Conservation (phyloP, 2,113 vertebrate genomes). For the Orientallactaga bullata region DNA sequence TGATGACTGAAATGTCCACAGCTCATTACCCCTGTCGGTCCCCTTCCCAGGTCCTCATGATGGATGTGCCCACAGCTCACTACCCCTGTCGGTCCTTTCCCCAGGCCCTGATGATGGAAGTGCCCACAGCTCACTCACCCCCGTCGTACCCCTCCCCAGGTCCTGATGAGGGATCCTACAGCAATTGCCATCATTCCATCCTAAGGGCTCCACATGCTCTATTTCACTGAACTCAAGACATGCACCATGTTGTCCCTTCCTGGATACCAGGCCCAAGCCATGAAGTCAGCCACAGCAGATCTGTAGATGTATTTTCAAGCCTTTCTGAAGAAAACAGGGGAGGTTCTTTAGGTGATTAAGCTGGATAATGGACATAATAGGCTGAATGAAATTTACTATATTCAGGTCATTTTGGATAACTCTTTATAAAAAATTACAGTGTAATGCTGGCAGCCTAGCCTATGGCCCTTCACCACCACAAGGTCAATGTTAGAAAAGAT, state of each 20-base stretch:
- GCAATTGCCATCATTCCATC: no score
- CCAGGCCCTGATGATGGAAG: no score
- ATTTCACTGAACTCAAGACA: no score
- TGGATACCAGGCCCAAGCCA: background rate
- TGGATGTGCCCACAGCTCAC: background rate
- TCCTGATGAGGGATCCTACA: background rate
- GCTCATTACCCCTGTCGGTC: no score
- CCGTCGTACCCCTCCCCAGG: no score
- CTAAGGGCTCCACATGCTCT: background rate
- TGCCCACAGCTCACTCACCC: no score
- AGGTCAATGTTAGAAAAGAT: background rate
- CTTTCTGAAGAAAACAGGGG: background rate
- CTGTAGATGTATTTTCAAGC: no score
- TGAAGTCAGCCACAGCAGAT: background rate
- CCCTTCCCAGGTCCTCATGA: rapidly evolving
- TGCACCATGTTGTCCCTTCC: no score
- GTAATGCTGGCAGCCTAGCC: background rate
- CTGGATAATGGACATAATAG: no score
- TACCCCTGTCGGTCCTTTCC: no score
- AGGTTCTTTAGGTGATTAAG: background rate
- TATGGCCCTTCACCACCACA: no score
- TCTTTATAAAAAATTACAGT: no score
- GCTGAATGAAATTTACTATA: background rate
- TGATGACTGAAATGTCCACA: background rate
- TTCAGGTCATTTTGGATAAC: background rate